These are phyloP conservation scores for Andricus grossulariae DNA, from an alignment of 1,140 invertebrate species.

Conservation along the genomic window DNA sequence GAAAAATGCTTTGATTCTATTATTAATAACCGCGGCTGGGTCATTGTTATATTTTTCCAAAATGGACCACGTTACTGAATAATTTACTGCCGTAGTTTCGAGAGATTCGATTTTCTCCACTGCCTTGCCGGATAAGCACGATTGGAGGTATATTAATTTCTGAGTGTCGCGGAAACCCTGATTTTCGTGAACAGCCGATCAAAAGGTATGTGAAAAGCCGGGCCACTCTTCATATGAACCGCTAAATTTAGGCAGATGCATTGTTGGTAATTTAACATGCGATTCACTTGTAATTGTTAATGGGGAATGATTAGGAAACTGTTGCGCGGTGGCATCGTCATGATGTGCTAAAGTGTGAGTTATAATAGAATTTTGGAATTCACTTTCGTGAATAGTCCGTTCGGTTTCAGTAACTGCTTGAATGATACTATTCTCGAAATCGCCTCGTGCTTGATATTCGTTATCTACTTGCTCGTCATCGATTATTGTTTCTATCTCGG, in stretches of 20 bases:
- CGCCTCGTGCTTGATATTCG: too few relatives aligned
- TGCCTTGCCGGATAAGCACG: background rate
- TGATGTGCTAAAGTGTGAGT: too few relatives aligned
- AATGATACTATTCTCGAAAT: too few relatives aligned
- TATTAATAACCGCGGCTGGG: background rate
- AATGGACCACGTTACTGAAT: background rate
- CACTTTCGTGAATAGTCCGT: too few relatives aligned
- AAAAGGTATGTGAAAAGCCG: background rate
- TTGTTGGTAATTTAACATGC: background rate
- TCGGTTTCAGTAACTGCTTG: too few relatives aligned
- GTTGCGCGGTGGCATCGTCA: too few relatives aligned
- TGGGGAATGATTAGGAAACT: too few relatives aligned
- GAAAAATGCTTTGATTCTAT: background rate
- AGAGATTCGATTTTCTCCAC: background rate
- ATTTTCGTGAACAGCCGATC: background rate
- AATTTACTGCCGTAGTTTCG: too few relatives aligned
- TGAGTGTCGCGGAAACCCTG: background rate
- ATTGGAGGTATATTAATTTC: background rate
- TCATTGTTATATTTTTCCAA: background rate
- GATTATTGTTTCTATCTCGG: too few relatives aligned
- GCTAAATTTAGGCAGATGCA: background rate
- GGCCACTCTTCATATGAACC: background rate
- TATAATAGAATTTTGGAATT: too few relatives aligned
- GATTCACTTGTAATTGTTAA: too few relatives aligned
- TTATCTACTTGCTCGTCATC: too few relatives aligned